Evolutionary conservation across 1,140 invertebrate genomes (phyloP).

Genomic region (Drosophila sechellia): DNA sequence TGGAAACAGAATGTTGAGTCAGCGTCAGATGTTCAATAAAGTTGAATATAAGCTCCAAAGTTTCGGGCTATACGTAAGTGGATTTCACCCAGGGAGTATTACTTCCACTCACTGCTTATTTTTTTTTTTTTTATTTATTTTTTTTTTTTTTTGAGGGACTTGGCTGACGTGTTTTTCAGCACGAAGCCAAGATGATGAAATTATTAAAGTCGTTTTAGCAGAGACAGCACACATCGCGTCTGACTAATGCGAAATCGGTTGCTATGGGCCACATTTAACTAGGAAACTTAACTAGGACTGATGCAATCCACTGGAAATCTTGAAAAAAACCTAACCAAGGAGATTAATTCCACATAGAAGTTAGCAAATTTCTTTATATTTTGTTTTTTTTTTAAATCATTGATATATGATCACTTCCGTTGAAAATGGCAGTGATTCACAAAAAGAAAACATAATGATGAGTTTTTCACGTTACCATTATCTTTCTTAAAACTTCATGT

Average conservation of each 20-base stretch:
- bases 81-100: background rate
- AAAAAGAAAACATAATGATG: no score
- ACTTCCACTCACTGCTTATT: constrained; percentile 2
- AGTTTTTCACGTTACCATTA: background rate
- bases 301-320: constrained; percentile 32
- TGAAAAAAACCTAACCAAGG: background rate
- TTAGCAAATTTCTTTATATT: background rate
- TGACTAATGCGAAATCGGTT: constrained; percentile 38
- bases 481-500: background rate
- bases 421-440: background rate
- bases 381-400: no score
- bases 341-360: background rate
- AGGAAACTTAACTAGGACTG: constrained; percentile 12
- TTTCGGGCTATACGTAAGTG: constrained; percentile 33
- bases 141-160: constrained; percentile 8
- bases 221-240: constrained; percentile 6
- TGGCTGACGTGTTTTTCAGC: constrained; percentile 22
- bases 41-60: constrained; percentile 8
- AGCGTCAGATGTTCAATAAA: constrained; percentile 18
- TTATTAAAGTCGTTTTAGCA: constrained; percentile 1
- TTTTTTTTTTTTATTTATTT: background rate
- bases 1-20: constrained; percentile 30
- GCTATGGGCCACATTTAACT: constrained; percentile 26
- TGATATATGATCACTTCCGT: background rate
- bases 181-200: constrained; percentile 36